These are phyloP conservation scores for Eulemur rufifrons DNA, from an alignment of 2,113 vertebrate genomes.

Conservation along the genomic window DNA sequence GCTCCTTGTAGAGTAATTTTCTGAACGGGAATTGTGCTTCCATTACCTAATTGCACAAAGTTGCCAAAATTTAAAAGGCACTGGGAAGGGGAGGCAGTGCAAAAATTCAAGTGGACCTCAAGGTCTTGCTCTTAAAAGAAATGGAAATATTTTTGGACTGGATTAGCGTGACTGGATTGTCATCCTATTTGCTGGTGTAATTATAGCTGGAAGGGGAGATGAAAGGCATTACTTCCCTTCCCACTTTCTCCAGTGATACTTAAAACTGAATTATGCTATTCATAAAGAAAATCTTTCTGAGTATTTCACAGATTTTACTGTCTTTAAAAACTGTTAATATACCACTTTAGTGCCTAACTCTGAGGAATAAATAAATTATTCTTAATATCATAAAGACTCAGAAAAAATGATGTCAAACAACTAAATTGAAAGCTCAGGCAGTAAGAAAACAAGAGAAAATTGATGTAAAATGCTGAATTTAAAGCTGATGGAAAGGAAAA, in stretches of 20 bases:
- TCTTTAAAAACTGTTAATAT: conserved; percentile 52
- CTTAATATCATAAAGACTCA: background rate
- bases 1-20: conserved; percentile 71
- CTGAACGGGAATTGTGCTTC: conserved; percentile 74
- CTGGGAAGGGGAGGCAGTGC: background rate
- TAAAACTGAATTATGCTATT: conserved; percentile 46
- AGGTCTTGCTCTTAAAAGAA: conserved; percentile 68
- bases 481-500: background rate
- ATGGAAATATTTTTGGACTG: conserved; percentile 75
- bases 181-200: conserved; percentile 71
- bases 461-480: background rate
- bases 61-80: conserved; percentile 73
- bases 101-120: conserved; percentile 65
- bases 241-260: conserved; percentile 17
- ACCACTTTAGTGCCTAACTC: background rate
- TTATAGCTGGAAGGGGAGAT: conserved; percentile 58
- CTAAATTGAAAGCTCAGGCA: background rate
- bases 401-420: background rate
- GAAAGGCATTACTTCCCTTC: conserved; percentile 29
- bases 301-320: background rate
- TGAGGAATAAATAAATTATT: background rate
- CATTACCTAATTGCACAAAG: conserved; percentile 80
- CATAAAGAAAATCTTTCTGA: conserved; percentile 25
- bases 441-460: background rate
- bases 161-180: conserved; percentile 11